Base-by-base conservation (phyloP, 2,888 invertebrate genomes). In the Galeruca laticollis region DNA sequence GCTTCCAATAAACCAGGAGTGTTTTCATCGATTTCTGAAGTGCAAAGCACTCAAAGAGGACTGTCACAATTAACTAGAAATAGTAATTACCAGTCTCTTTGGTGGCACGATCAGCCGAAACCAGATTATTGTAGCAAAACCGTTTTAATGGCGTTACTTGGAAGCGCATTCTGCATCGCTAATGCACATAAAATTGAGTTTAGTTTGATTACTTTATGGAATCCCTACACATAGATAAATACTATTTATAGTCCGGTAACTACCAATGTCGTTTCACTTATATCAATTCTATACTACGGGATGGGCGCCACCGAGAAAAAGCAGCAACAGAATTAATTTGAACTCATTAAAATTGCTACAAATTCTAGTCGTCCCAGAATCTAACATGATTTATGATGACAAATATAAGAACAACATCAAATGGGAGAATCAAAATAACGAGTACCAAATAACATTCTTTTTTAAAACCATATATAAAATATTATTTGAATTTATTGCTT, bases 131-230 rank as follows among this genome's bases (percentile, higher is more conserved):
- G 78, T 78, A 71, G 77, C 78, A 79, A 80, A 80, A 80, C 78
- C 79, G 77, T 80, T 79, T 81, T 82, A 82, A 82, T 82, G 78
- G 76, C 76, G 79, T 82, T 81, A 82, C 80, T 79, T 80, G 79
- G 65, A 60, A 78, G 78, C 78, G 77, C 79, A 77, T 77, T 77
- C 78, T 79, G 81, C 80, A 81, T 81, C 71, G 71, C 77, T 81
- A 82, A 82, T 82, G 75, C 73, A 74, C 72, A 73, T 70, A 68
- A 75, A 76, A 76, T 78, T 68, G 76, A 72, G 72, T 75, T 74
- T 70, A 70, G 69, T 70, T 70, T 70, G 64, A 69, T 72, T 74
- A 76, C 71, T 74, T 72, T 72, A 73, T 74, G 70, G 61, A 73
- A 73, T 73, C 71, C 68, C 60, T 61, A 59, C 69, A 61, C 62